A percentile compares a stretch with the other conserved stretches of the same genome.
Conservation (phyloP, 2,113 vertebrate species). For the Fukomys damarensis region DNA sequence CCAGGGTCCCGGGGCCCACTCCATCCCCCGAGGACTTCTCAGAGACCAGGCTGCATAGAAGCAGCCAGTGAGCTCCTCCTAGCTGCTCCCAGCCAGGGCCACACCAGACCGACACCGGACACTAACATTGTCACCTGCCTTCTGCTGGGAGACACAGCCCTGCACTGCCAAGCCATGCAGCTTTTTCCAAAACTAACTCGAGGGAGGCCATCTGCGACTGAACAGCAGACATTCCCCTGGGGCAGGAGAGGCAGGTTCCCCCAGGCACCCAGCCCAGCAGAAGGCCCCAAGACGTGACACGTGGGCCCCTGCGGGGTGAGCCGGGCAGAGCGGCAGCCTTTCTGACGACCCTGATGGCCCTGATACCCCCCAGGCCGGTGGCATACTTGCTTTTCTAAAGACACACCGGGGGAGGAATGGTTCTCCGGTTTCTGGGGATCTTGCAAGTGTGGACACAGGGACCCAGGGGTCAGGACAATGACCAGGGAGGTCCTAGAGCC, state of each 20-base stretch:
- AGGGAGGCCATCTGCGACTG: rapidly evolving
- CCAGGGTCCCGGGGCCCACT: neutral
- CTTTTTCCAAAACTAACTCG: neutral
- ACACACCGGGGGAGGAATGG: slow-evolving; percentile 41
- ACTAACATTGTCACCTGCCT: neutral
- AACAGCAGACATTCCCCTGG: rapidly evolving
- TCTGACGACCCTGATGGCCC: neutral
- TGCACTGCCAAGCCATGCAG: rapidly evolving
- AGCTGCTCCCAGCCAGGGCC: neutral
- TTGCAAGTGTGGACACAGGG: neutral
- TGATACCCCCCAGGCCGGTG: neutral
- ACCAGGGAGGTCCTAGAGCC: neutral
- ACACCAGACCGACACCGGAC: neutral
- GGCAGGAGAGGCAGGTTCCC: neutral
- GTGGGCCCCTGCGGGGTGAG: neutral
- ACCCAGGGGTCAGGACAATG: neutral
- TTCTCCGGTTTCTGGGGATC: slow-evolving; percentile 3
- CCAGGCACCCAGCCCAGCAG: neutral
- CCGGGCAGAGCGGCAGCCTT: neutral
- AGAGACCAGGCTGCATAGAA: neutral
- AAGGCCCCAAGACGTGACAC: neutral
- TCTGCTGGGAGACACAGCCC: neutral
- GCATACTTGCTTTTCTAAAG: neutral
- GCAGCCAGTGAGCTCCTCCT: neutral
- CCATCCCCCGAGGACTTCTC: neutral